A percentile compares a stretch with the other conserved stretches of the same genome.
Conservation (phyloP, 1,140 invertebrate genomes). For the Nylanderia fulva region DNA sequence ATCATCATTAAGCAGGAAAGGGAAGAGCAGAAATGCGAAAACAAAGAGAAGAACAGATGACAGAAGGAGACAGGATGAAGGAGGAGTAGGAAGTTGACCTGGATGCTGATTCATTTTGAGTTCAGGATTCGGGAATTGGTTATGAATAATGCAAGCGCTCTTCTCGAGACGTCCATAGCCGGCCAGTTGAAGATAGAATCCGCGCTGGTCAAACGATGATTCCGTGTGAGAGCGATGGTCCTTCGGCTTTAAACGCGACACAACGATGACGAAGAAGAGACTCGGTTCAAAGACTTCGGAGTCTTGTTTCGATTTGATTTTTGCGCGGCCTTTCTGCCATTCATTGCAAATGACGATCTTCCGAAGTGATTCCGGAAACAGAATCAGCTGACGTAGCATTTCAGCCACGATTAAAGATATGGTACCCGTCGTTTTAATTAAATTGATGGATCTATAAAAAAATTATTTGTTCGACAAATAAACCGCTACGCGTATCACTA, state of each 20-base stretch:
- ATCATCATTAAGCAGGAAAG: conserved; percentile 29
- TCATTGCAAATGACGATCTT: conserved; percentile 68
- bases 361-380: conserved; percentile 56
- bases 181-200: conserved; percentile 75
- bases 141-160: conserved; percentile 78
- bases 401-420: conserved; percentile 42
- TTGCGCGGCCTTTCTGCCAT: conserved; percentile 53
- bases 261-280: conserved; percentile 56
- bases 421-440: conserved; percentile 18
- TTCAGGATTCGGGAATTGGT: conserved; percentile 78
- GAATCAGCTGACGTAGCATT: conserved; percentile 61
- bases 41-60: conserved; percentile 48
- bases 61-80: conserved; percentile 26
- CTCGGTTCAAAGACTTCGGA: background rate
- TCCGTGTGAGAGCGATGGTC: conserved; percentile 70
- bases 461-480: conserved; percentile 41
- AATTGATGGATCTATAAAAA: conserved; percentile 3
- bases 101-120: conserved; percentile 75
- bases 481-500: conserved; percentile 28
- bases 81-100: conserved; percentile 65
- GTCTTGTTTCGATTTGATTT: conserved; percentile 63
- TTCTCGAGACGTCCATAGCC: conserved; percentile 54
- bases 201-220: conserved; percentile 73
- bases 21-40: conserved; percentile 43
- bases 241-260: conserved; percentile 68